Base-by-base conservation (phyloP, 2,888 invertebrate species). In the Odiellus spinosus region DNA sequence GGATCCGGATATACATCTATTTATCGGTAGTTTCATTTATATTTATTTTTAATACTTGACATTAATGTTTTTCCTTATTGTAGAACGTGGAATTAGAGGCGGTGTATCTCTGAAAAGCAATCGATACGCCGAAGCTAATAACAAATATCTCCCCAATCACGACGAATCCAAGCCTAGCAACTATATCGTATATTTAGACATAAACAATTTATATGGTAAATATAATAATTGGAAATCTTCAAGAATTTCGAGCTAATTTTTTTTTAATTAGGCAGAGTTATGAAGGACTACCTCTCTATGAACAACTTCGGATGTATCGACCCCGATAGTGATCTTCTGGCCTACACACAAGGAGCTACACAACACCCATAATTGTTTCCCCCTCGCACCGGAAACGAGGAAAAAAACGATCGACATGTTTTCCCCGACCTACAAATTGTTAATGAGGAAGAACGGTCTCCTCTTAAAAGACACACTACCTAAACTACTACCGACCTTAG, bases 401-500 rank as follows among this genome's bases (percentile, higher is more conserved):
- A 12, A 15, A 2, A 15, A 38, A 26, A 20, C 4, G 1, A 12
- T 3, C 12, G 15, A 26, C 12, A 26, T 20, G n/a, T 39, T 44
- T 19, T 41, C 48, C 5, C 36, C 44, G 1, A 10, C 11, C 4
- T 26, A 51, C 47, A 26, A 26, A 26, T 26, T 26, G 4, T 8
- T 26, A 26, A 26, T 26, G 26, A 8, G 5, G 26, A 26, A 26
- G 26, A 26, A 26, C 26, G 26, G 26, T 26, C 26, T 26, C 26
- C 26, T 8, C 26, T 26, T 26, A 26, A 26, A 26, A 26, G 26
- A 26, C 26, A 26, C 26, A 4, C 8, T 26, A 26, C 26, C 26
- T 8, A 57, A 59, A 47, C 48, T 58, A 11, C 42, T 59, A 10
- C 52, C 54, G 6, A 59, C 55, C 18, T 47, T 57, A 17, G 40